Base-by-base conservation (phyloP, 2,888 invertebrate genomes). In the Drosophila buzzatii region DNA sequence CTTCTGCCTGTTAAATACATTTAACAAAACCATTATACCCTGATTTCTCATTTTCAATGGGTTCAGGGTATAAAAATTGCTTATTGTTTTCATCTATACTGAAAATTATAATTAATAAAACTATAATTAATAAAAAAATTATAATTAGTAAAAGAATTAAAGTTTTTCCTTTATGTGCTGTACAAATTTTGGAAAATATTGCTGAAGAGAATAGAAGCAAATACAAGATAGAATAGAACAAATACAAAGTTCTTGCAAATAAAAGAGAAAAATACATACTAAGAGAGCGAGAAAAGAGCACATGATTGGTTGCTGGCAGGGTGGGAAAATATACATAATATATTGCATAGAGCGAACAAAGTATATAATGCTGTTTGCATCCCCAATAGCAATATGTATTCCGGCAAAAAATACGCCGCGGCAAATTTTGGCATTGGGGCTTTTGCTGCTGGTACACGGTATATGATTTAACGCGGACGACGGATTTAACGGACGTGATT, bases 311-410 rank as follows among this genome's bases (percentile, higher is more conserved):
- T 57, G 72, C 61, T 16, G 14, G 35, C 65, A 77, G 82, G 79
- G 74, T 65, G 71, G 74, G 79, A 62, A 47, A 56, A 52, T 49
- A 49, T 73, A 56, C 39, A 64, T 83, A 41, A 53, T 20, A 33
- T 37, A 39, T n/a, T 41, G 31, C 18, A 44, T 35, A 18, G 27
- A 31, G 18, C 10, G 35, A 35, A 20, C 20, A n/a, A 23, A 44
- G 77, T 71, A 71, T 16, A 71, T 51, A 84, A 75, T 71, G 78
- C 90, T 81, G 79, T 75, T 72, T 90, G 81, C 91, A 91, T 90
- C 91, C 91, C 90, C 91, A 91, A 89, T 71, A 90, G 90, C 90
- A 70, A 90, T 84, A 86, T 91, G 91, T 88, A 84, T 76, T 81
- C 82, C 69, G 90, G 91, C 86, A 73, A 79, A 73, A 73, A 71